Evolutionary conservation across 2,888 invertebrate genomes (phyloP).

Genomic region (Taphrorychus bicolor): DNA sequence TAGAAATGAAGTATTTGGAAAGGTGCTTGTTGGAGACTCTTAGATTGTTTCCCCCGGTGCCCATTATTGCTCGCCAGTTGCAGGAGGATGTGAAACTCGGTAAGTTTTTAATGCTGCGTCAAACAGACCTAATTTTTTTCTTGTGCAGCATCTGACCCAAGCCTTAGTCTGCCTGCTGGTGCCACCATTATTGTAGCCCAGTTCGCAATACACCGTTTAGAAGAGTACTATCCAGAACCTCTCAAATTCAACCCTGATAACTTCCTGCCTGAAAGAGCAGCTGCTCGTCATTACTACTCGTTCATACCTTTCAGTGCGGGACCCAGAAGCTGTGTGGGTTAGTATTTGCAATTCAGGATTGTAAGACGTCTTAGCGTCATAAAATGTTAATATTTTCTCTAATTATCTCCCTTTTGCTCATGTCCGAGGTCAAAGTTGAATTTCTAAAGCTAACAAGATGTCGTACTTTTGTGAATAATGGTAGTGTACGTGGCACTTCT

Average conservation of each 20-base stretch:
- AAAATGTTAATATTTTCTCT: no score
- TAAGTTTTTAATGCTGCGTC: slow-evolving; percentile 51
- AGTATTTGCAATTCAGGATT: slow-evolving; percentile 53
- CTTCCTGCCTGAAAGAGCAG: slow-evolving; percentile 77
- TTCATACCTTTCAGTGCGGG: slow-evolving; percentile 84
- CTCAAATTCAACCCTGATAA: slow-evolving; percentile 79
- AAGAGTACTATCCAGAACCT: slow-evolving; percentile 70
- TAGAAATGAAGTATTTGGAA: slow-evolving; percentile 83
- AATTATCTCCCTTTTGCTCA: no score
- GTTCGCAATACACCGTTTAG: slow-evolving; percentile 71
- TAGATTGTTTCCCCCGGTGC: slow-evolving; percentile 82
- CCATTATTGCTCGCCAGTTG: slow-evolving; percentile 76
- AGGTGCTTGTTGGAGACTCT: slow-evolving; percentile 80
- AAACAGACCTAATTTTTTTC: no score
- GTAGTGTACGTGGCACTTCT: no score
- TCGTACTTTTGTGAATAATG: no score
- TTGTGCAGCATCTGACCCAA: slow-evolving; percentile 63
- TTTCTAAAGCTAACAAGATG: no score
- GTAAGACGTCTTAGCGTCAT: no score
- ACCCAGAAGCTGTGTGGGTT: slow-evolving; percentile 80
- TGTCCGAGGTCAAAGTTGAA: no score
- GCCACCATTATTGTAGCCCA: slow-evolving; percentile 73
- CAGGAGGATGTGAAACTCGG: slow-evolving; percentile 74
- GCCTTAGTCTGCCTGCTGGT: slow-evolving; percentile 73
- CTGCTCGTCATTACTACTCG: slow-evolving; percentile 79